A percentile compares a stretch with the other conserved stretches of the same genome.
Evolutionary conservation across 2,888 invertebrate species (phyloP).

Genomic region (Nebria brevicollis): DNA sequence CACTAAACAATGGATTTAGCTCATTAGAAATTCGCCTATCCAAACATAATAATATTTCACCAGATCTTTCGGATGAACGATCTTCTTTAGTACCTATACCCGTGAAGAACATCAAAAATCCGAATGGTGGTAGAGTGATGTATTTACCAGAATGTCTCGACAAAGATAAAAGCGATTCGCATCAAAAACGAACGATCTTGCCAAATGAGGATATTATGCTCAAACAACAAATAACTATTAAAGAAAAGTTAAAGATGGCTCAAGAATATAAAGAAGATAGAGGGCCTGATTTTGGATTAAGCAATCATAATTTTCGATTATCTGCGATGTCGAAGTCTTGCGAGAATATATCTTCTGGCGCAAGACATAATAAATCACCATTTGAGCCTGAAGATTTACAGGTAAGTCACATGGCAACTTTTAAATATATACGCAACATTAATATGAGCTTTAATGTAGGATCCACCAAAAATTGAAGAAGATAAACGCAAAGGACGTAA

Average conservation of each 20-base stretch:
- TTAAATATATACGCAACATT: slow-evolving; percentile 3
- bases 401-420: slow-evolving; percentile 54
- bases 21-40: slow-evolving; percentile 56
- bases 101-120: slow-evolving; percentile 47
- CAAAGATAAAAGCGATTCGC: slow-evolving; percentile 37
- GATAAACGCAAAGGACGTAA: slow-evolving; percentile 54
- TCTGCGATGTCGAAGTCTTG: slow-evolving; percentile 63
- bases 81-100: slow-evolving; percentile 53
- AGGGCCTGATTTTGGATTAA: slow-evolving; percentile 31
- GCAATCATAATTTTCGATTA: slow-evolving; percentile 43
- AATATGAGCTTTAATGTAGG: slow-evolving; percentile 25
- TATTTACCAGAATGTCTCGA: slow-evolving; percentile 70
- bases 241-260: slow-evolving; percentile 48
- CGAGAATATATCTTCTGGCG: slow-evolving; percentile 60
- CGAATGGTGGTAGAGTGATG: slow-evolving; percentile 77
- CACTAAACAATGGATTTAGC: slow-evolving; percentile 71
- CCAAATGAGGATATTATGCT: neutral
- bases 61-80: slow-evolving; percentile 49
- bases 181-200: slow-evolving; percentile 6
- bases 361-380: slow-evolving; percentile 52
- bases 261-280: slow-evolving; percentile 49
- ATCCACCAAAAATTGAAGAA: slow-evolving; percentile 47
- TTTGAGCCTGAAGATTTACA: slow-evolving; percentile 59
- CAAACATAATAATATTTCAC: slow-evolving; percentile 23
- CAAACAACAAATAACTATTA: slow-evolving; percentile 47